Evolutionary conservation across 1,140 invertebrate species (phyloP), one percentile per base, ranked within the genome.

Genomic region (Halictus rubicundus): DNA sequence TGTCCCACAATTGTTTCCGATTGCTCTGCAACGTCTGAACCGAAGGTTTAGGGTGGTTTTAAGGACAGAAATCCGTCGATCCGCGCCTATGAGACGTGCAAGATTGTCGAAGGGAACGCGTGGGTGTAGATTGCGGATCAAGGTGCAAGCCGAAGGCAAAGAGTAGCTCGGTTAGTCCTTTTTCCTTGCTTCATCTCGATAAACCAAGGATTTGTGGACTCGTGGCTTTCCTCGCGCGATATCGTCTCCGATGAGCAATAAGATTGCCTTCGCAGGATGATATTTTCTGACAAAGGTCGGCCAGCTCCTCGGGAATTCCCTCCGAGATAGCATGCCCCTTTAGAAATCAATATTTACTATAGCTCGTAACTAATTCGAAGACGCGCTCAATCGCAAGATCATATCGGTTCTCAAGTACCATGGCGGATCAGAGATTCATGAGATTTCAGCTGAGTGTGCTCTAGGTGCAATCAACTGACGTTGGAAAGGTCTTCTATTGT

Each of bases 181-280:
- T 66, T 68, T 60, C 80, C 60, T 19, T 12, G 42, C 46, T 68
- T 23, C 42, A 84, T 84, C 82, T 66, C 60, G 77, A 82, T 75
- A 80, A 71, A 75, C 59, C 9, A 9, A 63, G 66, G 14, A 60
- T 25, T 75, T 16, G 37, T 9, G 52, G 27, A 61, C 25, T 65
- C 57, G 37, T 19, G 3, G 16, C 49, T 2, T 16, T 14, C 12
- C 49, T 59, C n/a, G 49, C 27, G 39, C 23, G 63, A 77, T 77
- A 80, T 54, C 32, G 70, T 42, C 57, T 49, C 21, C 42, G 49
- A 49, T 61, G 68, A 39, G 57, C 54, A 59, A 65, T 19, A 25
- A 75, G 57, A 76, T 71, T 68, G 68, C 25, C 39, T 23, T 6
- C 23, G 23, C 54, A 59, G 57, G 16, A 80, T 70, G 16, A 71